Evolutionary conservation across 1,140 invertebrate species (phyloP).

Genomic region (Eciton burchellii): DNA sequence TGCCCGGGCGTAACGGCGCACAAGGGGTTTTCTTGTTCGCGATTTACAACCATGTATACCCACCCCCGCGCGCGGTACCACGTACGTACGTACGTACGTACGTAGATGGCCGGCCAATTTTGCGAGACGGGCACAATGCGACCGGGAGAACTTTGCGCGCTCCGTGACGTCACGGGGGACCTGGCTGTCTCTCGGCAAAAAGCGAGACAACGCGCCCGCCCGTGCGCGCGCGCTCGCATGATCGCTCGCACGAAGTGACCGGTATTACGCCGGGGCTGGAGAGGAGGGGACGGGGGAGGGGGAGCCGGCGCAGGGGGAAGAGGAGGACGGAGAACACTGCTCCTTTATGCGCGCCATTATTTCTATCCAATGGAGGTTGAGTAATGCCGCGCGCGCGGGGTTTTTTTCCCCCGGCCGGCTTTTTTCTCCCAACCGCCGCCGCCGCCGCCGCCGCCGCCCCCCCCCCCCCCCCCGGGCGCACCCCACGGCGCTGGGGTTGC

Average conservation of each 20-base stretch:
- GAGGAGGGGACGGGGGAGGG: background rate
- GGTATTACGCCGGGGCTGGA: background rate
- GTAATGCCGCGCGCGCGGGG: conserved; percentile 66
- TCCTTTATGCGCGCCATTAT: conserved; percentile 73
- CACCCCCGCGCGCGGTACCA: background rate
- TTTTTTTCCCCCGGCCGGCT: conserved; percentile 46
- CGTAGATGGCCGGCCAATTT: conserved; percentile 46
- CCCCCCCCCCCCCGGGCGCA: background rate
- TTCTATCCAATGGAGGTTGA: conserved; percentile 76
- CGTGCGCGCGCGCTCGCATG: background rate
- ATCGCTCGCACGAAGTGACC: background rate
- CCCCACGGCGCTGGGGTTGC: background rate
- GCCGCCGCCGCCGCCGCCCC: too few species aligned
- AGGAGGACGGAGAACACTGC: conserved; percentile 31
- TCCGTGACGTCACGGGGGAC: conserved; percentile 21
- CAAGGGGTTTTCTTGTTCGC: conserved; percentile 48
- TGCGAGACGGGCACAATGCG: conserved; percentile 43
- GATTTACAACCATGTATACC: conserved; percentile 38
- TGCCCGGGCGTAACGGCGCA: conserved; percentile 36
- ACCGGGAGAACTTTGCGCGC: conserved; percentile 16
- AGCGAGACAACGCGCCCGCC: background rate
- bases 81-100: background rate
- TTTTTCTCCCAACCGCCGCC: conserved; percentile 19
- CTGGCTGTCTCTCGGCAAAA: conserved; percentile 12
- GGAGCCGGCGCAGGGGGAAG: background rate